Percentiles rank a stretch among this genome's conserved stretches.
Evolutionary conservation across 2,888 invertebrate genomes (phyloP).

Genomic region (Byasa hedistus): DNA sequence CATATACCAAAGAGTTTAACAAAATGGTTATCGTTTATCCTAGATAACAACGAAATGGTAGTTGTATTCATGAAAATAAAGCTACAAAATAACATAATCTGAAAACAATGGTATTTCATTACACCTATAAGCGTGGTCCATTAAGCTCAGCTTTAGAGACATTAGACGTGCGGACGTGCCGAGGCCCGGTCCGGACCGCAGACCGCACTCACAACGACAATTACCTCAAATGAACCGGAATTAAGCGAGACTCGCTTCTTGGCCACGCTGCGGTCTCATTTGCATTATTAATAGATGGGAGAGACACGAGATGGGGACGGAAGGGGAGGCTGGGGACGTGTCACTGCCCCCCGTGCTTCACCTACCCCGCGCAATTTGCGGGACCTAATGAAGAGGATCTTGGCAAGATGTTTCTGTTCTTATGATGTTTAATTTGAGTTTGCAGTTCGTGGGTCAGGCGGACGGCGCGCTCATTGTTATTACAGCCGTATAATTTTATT

Average conservation of each 20-base stretch:
- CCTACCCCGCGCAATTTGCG: slow-evolving; percentile 63
- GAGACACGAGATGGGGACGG: slow-evolving; percentile 47
- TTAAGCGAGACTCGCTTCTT: slow-evolving; percentile 78
- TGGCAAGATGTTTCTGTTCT: slow-evolving; percentile 77
- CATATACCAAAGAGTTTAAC: neutral
- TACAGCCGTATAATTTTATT: slow-evolving; percentile 47
- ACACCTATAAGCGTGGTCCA: slow-evolving; percentile 28
- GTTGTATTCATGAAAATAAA: slow-evolving; percentile 31
- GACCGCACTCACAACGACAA: slow-evolving; percentile 73
- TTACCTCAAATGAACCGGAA: slow-evolving; percentile 80
- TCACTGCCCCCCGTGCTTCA: slow-evolving; percentile 59
- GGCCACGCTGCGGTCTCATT: slow-evolving; percentile 79
- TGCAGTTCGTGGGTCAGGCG: slow-evolving; percentile 72
- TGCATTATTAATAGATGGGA: slow-evolving; percentile 78
- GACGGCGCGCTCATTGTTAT: slow-evolving; percentile 68
- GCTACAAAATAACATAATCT: slow-evolving; percentile 18
- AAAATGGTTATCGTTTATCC: neutral
- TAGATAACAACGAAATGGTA: neutral
- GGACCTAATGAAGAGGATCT: slow-evolving; percentile 79
- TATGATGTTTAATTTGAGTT: slow-evolving; percentile 79
- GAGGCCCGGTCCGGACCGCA: slow-evolving; percentile 40
- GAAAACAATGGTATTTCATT: slow-evolving; percentile 20
- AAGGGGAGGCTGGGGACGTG: slow-evolving; percentile 46
- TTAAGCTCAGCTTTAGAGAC: slow-evolving; percentile 32
- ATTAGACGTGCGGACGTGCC: slow-evolving; percentile 37